Conservation (phyloP, 2,113 vertebrate genomes). For the Atrichornis clamosus region DNA sequence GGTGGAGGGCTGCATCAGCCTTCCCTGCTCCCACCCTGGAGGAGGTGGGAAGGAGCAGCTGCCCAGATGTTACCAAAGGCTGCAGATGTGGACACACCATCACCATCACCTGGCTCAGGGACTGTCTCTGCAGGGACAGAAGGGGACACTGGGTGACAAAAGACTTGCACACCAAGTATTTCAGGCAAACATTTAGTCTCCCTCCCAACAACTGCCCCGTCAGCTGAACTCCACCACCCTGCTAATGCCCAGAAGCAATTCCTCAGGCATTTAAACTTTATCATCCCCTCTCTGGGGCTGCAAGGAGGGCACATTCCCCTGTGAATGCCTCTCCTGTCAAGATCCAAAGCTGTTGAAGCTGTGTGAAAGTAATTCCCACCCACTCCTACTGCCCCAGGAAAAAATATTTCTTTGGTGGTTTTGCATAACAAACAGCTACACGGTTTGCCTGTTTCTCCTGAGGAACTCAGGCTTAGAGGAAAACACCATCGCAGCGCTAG, state of each 20-base stretch:
- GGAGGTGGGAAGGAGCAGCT: neutral
- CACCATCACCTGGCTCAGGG: neutral
- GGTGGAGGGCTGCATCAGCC: neutral
- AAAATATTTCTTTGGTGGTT: neutral
- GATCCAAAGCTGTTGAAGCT: conserved; percentile 3
- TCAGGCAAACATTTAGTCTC: neutral
- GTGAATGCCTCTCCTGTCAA: neutral
- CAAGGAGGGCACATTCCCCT: neutral
- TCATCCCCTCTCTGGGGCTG: neutral
- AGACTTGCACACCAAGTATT: neutral
- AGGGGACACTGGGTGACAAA: neutral
- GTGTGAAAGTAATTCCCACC: conserved; percentile 13
- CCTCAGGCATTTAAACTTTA: neutral
- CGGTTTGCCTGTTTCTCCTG: neutral
- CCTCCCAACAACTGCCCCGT: neutral
- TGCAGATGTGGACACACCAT: accelerated
- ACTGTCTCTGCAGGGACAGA: neutral
- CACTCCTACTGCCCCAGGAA: conserved; percentile 41
- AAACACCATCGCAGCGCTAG: neutral
- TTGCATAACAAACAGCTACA: conserved; percentile 43
- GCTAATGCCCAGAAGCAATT: neutral
- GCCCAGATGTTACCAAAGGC: neutral
- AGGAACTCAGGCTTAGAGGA: neutral
- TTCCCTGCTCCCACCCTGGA: neutral
- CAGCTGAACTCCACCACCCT: neutral